Percentiles rank a stretch among this genome's conserved stretches.
These are phyloP conservation scores for Nemoura dubitans DNA, from an alignment of 2,888 invertebrate species.

Conservation along the genomic window DNA sequence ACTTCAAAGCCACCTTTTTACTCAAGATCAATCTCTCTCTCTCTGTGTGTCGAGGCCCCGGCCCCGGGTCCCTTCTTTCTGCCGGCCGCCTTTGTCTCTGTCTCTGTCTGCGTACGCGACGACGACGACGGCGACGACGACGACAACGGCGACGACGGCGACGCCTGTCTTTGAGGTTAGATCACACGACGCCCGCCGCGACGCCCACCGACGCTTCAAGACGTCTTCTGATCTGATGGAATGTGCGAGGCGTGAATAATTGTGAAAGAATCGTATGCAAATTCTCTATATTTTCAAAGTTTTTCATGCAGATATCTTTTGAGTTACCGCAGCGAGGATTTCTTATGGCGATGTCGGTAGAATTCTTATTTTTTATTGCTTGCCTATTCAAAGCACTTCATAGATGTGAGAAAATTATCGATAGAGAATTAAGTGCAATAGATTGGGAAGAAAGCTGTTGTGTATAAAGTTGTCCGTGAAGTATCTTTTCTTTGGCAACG, in stretches of 20 bases:
- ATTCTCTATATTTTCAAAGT: conserved; percentile 20
- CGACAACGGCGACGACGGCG: too few relatives aligned
- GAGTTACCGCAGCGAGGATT: background rate
- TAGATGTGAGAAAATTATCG: background rate
- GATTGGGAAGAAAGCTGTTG: background rate
- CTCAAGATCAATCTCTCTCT: conserved; percentile 45
- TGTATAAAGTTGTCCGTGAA: background rate
- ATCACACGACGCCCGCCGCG: background rate
- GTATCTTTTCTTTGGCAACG: background rate
- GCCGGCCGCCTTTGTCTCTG: too few relatives aligned
- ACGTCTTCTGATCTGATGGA: background rate
- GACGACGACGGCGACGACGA: background rate
- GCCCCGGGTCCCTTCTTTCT: too few relatives aligned
- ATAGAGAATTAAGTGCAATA: background rate
- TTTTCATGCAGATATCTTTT: background rate
- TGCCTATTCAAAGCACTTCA: background rate
- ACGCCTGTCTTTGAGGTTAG: conserved; percentile 26
- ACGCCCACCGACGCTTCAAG: background rate
- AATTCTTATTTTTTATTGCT: background rate
- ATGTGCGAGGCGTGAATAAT: conserved; percentile 29
- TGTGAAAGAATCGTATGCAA: conserved; percentile 31
- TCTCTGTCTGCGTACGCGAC: background rate
- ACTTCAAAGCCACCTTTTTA: conserved; percentile 49
- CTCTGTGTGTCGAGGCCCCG: background rate
- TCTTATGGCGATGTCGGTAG: background rate